Evolutionary conservation across 1,140 invertebrate genomes (phyloP).

Genomic region (Pentalonia nigronervosa): DNA sequence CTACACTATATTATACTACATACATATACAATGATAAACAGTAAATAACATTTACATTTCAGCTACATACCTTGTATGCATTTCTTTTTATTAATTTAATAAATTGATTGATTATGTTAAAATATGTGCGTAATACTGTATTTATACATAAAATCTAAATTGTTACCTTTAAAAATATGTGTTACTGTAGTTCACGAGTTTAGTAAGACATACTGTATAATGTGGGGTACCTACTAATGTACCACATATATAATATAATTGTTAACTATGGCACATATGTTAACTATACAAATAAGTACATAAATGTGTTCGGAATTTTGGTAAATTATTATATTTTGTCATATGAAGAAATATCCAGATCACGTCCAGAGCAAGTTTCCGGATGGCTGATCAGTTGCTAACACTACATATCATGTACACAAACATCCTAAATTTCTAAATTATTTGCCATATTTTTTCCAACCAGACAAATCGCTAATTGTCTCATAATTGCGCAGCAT

Average conservation of each 20-base stretch:
- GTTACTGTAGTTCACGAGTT: neutral
- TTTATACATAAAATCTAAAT: neutral
- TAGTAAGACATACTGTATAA: neutral
- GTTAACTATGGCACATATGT: neutral
- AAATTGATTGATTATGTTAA: neutral
- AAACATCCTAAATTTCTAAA: neutral
- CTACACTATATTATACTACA: neutral
- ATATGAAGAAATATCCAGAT: neutral
- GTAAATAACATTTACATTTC: neutral
- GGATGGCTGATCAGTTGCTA: neutral
- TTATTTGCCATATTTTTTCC: neutral
- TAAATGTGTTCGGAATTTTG: neutral
- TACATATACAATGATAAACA: neutral
- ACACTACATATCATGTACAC: neutral
- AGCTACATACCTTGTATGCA: neutral
- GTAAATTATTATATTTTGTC: neutral
- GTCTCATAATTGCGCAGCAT: neutral
- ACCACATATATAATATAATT: neutral
- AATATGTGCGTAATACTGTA: neutral
- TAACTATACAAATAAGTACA: neutral
- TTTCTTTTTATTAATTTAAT: neutral
- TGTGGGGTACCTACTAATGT: neutral
- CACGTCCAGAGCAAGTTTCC: neutral
- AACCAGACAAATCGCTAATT: neutral
- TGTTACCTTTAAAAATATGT: neutral